Conservation (phyloP, 2,888 invertebrate genomes). For the Troglohyphantes excavatus region DNA sequence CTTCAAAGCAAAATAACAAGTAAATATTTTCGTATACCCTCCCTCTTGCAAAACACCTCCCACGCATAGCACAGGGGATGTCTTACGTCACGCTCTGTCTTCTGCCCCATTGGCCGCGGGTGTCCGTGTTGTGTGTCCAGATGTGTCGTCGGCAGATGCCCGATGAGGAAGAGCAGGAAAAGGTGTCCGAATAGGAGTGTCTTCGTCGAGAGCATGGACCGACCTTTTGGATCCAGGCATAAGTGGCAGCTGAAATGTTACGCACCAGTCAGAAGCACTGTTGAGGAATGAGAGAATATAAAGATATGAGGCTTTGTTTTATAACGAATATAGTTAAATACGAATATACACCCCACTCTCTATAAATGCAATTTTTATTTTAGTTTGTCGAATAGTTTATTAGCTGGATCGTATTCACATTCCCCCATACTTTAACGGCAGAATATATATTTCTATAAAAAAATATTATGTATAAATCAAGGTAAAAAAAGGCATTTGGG, state of each 20-base stretch:
- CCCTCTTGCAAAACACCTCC: background rate
- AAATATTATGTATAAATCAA: too few species aligned
- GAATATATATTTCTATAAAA: too few species aligned
- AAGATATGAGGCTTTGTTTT: too few species aligned
- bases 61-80: conserved; percentile 11
- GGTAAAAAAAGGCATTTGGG: too few species aligned
- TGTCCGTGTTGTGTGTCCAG: background rate
- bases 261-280: background rate
- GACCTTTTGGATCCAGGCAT: conserved; percentile 4
- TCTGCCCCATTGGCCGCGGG: conserved; percentile 9
- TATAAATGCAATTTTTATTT: too few species aligned
- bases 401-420: too few species aligned
- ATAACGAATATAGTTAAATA: too few species aligned
- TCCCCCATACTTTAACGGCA: too few species aligned
- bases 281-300: too few species aligned
- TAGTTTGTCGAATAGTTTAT: too few species aligned
- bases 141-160: conserved; percentile 14
- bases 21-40: background rate
- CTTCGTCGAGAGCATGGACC: conserved; percentile 54
- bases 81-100: background rate
- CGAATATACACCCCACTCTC: too few species aligned
- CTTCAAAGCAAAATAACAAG: background rate
- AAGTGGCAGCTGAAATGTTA: background rate
- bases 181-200: background rate
- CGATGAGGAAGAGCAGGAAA: conserved; percentile 33